phyloP scores from a whole-genome alignment of 2,888 invertebrate genomes.

The Heliconius charithonia region DNA sequence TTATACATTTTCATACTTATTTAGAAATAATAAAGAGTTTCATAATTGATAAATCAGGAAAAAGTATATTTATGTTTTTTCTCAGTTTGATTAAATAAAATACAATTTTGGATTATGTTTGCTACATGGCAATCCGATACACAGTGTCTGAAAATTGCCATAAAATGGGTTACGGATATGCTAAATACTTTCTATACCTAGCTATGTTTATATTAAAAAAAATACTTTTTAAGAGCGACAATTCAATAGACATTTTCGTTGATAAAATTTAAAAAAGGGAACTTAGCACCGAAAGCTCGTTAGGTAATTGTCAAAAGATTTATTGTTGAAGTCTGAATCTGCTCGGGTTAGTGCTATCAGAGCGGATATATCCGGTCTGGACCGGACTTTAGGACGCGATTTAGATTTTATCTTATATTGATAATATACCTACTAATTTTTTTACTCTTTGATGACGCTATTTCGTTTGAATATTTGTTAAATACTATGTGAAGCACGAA shows the following conservation, averaged over 20 bases:
- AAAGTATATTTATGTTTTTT: no score
- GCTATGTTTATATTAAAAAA: no score
- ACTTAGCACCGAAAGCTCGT: neutral
- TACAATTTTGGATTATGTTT: no score
- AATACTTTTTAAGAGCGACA: neutral
- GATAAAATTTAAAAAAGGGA: slow-evolving; percentile 1
- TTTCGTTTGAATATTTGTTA: neutral
- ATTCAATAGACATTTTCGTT: neutral
- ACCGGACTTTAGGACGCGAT: slow-evolving; percentile 23
- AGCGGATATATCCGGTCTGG: slow-evolving; percentile 31
- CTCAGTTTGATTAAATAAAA: no score
- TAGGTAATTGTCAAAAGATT: slow-evolving; percentile 22
- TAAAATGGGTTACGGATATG: neutral
- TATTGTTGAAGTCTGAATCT: slow-evolving; percentile 8
- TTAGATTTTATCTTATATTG: slow-evolving; percentile 13
- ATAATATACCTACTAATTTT: neutral
- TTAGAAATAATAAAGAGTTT: no score
- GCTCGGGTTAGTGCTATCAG: slow-evolving; percentile 14
- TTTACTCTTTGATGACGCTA: neutral
- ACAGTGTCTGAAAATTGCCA: no score
- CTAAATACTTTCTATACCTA: no score
- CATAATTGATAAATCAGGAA: no score
- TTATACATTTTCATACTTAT: no score
- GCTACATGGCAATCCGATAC: no score
- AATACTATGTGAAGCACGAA: neutral